Conservation (phyloP, 2,888 invertebrate genomes). For the Epinotia nisella region DNA sequence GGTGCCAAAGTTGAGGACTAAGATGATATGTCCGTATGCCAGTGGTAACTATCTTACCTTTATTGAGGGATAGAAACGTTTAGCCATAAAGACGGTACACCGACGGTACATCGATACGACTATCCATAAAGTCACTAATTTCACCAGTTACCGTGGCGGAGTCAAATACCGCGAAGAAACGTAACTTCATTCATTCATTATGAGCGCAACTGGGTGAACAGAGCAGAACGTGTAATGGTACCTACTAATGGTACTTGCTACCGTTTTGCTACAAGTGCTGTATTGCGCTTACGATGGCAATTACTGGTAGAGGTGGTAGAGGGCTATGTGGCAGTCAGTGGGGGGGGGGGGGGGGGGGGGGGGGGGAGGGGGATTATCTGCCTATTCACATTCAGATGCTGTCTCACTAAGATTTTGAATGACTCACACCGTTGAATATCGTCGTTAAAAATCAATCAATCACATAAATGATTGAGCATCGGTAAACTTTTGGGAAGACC, state of each 20-base stretch:
- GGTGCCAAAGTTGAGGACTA: no score
- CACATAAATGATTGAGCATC: no score
- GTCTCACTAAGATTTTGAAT: no score
- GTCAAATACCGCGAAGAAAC: slow-evolving; percentile 27
- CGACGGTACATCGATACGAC: background rate
- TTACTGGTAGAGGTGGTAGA: background rate
- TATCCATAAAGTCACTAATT: slow-evolving; percentile 1
- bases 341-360: no score
- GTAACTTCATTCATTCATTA: slow-evolving; percentile 30
- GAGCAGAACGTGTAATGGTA: slow-evolving; percentile 15
- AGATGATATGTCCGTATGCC: no score
- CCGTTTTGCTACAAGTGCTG: background rate
- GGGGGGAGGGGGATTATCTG: no score
- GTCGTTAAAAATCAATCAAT: no score
- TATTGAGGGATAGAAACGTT: no score
- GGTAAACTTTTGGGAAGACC: no score
- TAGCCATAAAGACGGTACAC: no score
- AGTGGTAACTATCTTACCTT: no score
- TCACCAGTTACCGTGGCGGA: slow-evolving; percentile 9
- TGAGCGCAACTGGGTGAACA: slow-evolving; percentile 18
- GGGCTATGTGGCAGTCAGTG: background rate
- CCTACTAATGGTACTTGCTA: background rate
- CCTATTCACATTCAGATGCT: background rate
- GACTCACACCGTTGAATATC: no score
- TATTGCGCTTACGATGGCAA: background rate